Percentiles rank a stretch among this genome's conserved stretches.
Evolutionary conservation across 2,797 vertebrate species (phyloP).

Genomic region (Cyclopterus lumpus): DNA sequence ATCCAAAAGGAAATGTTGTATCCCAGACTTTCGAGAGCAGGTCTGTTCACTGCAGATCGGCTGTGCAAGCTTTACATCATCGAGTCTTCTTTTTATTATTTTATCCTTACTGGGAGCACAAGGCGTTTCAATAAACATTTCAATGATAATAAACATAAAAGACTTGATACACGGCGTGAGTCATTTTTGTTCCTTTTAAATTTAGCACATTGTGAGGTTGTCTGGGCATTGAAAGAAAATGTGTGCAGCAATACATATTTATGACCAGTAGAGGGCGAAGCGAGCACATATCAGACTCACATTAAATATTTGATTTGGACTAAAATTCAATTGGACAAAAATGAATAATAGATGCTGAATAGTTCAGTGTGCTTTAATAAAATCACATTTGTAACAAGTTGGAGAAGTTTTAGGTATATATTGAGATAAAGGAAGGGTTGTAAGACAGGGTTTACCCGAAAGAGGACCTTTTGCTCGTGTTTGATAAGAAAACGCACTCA

Average conservation of each 20-base stretch:
- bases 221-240: neutral
- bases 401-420: neutral
- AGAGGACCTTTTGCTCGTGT: conserved; percentile 8
- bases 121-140: conserved; percentile 78
- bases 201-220: neutral
- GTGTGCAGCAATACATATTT: conserved; percentile 35
- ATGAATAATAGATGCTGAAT: neutral
- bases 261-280: conserved; percentile 64
- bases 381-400: neutral
- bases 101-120: conserved; percentile 77
- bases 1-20: conserved; percentile 71
- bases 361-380: neutral
- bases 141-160: conserved; percentile 82
- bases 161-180: conserved; percentile 34
- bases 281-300: neutral
- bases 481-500: conserved; percentile 48
- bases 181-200: conserved; percentile 48
- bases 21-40: conserved; percentile 71
- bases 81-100: conserved; percentile 79
- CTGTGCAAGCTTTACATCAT: conserved; percentile 76
- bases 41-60: conserved; percentile 68
- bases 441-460: conserved; percentile 8
- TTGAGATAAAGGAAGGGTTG: conserved; percentile 16
- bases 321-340: neutral
- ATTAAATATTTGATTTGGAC: neutral